A percentile compares a stretch with the other conserved stretches of the same genome.
These are phyloP conservation scores for Anniella stebbinsi DNA, from an alignment of 2,797 vertebrate species.

Conservation along the genomic window DNA sequence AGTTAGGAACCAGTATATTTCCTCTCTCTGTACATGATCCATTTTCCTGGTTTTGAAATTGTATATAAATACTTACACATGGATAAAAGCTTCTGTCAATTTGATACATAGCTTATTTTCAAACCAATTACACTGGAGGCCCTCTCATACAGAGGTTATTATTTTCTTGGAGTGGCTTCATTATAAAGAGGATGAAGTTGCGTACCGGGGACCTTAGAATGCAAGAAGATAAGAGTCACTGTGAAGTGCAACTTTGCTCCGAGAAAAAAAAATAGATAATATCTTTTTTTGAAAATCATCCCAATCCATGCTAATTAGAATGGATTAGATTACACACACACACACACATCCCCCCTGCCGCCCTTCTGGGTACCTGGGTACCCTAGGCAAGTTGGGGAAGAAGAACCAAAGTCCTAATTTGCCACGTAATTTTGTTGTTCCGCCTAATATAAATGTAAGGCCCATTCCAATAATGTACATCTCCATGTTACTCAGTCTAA, in stretches of 20 bases:
- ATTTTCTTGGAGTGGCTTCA: constrained; percentile 29
- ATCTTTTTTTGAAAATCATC: neutral
- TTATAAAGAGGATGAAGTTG: constrained; percentile 14
- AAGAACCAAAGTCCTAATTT: constrained; percentile 8
- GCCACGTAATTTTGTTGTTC: neutral
- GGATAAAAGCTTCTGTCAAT: constrained; percentile 41
- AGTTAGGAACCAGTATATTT: neutral
- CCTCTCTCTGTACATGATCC: neutral
- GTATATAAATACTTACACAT: neutral
- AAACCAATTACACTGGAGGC: neutral
- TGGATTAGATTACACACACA: neutral
- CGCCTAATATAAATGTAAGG: constrained; percentile 61
- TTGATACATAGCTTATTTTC: constrained; percentile 2
- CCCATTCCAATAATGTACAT: constrained; percentile 47
- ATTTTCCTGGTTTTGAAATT: neutral
- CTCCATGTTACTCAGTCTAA: neutral
- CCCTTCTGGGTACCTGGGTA: neutral
- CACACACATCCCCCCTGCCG: too few relatives aligned
- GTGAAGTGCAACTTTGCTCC: constrained; percentile 1
- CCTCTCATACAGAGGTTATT: neutral
- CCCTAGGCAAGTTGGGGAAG: neutral
- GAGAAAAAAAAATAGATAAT: neutral
- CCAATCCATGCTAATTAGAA: neutral
- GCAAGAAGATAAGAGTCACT: constrained; percentile 16
- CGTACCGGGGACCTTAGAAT: neutral